These are phyloP conservation scores for Pogonognathellus flavescens DNA, from an alignment of 1,140 invertebrate genomes.

Conservation along the genomic window DNA sequence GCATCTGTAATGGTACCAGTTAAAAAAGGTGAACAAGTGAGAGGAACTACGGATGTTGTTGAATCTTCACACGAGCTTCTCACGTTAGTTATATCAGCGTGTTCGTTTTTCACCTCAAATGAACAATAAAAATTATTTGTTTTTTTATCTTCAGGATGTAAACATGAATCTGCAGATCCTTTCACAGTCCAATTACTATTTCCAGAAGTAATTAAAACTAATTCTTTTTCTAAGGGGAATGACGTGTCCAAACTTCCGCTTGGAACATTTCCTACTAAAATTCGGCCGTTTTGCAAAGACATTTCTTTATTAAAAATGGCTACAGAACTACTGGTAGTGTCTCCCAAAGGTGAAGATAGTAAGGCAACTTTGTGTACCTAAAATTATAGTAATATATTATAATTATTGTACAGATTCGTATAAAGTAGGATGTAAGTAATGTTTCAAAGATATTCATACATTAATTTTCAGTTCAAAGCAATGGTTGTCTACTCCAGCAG, in stretches of 20 bases:
- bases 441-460: background rate
- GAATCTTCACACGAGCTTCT: background rate
- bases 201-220: background rate
- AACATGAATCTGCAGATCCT: background rate
- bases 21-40: background rate
- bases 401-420: too few species aligned
- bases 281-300: background rate
- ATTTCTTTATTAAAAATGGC: slow-evolving; percentile 4
- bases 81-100: background rate
- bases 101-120: background rate
- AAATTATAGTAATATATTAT: too few species aligned
- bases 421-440: background rate
- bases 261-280: background rate
- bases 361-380: background rate
- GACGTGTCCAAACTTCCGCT: background rate
- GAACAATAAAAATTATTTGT: slow-evolving; percentile 21
- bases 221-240: background rate
- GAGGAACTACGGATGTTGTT: background rate
- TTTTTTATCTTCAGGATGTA: background rate
- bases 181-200: background rate
- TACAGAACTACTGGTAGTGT: background rate
- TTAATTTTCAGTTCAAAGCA: background rate
- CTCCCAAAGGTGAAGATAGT: background rate
- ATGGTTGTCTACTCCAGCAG: slow-evolving; percentile 3
- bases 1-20: too few species aligned